phyloP scores from a whole-genome alignment of 2,888 invertebrate genomes.

The Meiosimyza decipiens region DNA sequence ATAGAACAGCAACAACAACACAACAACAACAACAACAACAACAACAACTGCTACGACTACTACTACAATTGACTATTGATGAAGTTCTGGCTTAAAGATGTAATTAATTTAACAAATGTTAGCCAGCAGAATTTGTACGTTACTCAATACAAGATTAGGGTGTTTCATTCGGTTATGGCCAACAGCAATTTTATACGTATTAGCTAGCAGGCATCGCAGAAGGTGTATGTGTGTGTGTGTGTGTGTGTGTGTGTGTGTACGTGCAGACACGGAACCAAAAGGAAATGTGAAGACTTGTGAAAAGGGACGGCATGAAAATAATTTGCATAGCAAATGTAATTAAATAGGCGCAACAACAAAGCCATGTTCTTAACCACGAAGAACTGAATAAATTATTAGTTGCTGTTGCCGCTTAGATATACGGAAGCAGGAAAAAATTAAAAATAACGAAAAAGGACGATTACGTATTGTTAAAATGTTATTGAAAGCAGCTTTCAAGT shows the following conservation, averaged over 20 bases:
- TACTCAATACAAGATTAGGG: too few relatives aligned
- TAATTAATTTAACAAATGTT: conserved; percentile 19
- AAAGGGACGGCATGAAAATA: too few relatives aligned
- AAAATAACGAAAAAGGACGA: background rate
- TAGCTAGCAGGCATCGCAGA: too few relatives aligned
- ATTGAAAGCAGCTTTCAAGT: too few relatives aligned
- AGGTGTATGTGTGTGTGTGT: too few relatives aligned
- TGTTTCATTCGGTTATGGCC: too few relatives aligned
- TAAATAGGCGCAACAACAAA: background rate
- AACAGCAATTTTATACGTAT: too few relatives aligned
- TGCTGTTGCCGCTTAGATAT: too few relatives aligned
- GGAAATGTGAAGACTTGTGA: too few relatives aligned
- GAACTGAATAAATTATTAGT: too few relatives aligned
- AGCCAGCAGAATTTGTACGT: background rate
- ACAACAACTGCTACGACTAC: background rate
- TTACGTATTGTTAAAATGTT: background rate
- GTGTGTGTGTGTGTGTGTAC: too few relatives aligned
- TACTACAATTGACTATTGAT: conserved; percentile 43
- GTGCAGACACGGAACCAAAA: too few relatives aligned
- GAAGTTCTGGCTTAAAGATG: conserved; percentile 23
- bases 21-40: conserved; percentile 7
- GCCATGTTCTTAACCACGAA: background rate
- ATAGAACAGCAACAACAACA: background rate
- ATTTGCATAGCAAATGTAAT: conserved; percentile 23
- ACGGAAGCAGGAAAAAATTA: background rate